These are phyloP conservation scores for Ladona fulva DNA, from an alignment of 1,140 invertebrate species.

Conservation along the genomic window DNA sequence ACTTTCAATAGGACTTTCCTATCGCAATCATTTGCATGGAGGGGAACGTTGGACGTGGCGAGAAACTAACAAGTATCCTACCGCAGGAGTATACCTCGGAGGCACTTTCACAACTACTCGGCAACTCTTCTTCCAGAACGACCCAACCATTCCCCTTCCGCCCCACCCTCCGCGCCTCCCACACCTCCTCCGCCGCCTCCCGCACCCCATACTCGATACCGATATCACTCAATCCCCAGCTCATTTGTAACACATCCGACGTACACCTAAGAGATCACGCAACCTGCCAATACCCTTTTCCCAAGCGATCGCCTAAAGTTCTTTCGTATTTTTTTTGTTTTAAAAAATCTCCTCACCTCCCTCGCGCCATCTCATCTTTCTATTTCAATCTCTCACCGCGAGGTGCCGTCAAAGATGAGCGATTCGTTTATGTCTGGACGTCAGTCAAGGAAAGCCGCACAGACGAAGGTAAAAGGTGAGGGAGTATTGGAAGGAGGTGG, in stretches of 20 bases:
- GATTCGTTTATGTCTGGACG: not conserved
- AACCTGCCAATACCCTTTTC: not conserved
- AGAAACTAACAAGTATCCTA: too few species aligned
- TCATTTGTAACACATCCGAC: constrained; percentile 9
- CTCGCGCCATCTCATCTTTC: not conserved
- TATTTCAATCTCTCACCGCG: not conserved
- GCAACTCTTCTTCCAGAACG: too few species aligned
- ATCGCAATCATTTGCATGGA: too few species aligned
- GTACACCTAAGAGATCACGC: not conserved
- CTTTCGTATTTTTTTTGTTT: not conserved
- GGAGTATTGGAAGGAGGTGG: not conserved
- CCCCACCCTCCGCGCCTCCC: not conserved
- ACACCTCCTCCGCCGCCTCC: not conserved
- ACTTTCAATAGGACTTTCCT: too few species aligned
- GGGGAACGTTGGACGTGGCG: too few species aligned
- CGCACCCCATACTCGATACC: not conserved
- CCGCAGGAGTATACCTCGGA: too few species aligned
- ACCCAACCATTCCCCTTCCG: not conserved
- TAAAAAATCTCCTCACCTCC: not conserved
- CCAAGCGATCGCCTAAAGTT: not conserved
- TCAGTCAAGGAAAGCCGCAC: not conserved
- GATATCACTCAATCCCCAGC: not conserved
- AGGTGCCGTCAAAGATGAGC: constrained; percentile 6
- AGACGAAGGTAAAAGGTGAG: not conserved
- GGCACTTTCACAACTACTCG: too few species aligned